A percentile compares a stretch with the other conserved stretches of the same genome.
phyloP scores from a whole-genome alignment of 2,113 vertebrate genomes.

The Pelmatolapia mariae region DNA sequence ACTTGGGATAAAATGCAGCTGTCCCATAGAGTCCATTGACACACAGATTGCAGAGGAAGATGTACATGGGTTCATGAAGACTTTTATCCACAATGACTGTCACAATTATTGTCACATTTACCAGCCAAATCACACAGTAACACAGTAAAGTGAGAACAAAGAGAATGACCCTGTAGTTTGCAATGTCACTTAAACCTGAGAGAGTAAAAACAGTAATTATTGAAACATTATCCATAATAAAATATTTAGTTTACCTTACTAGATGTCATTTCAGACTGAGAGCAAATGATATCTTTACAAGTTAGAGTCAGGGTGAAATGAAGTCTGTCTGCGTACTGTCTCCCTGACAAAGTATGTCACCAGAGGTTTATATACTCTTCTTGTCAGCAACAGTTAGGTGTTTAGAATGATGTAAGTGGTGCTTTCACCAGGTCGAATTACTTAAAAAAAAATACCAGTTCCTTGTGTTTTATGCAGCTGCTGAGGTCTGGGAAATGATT shows the following conservation, averaged over 20 bases:
- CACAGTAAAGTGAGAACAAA: slow-evolving; percentile 25
- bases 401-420: background rate
- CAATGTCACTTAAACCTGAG: background rate
- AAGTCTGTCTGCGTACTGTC: background rate
- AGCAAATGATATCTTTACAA: background rate
- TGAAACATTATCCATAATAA: slow-evolving; percentile 24
- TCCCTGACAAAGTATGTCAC: background rate
- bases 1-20: background rate
- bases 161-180: background rate
- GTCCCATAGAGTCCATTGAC: too few species aligned
- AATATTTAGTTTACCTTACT: background rate
- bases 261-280: background rate
- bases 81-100: too few species aligned
- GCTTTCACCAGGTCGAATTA: too few species aligned
- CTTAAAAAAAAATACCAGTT: too few species aligned
- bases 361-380: background rate
- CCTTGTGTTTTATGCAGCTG: too few species aligned
- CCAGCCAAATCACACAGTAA: slow-evolving; percentile 32
- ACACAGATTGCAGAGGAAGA: too few species aligned
- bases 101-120: slow-evolving; percentile 18
- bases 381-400: slow-evolving; percentile 4
- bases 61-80: too few species aligned
- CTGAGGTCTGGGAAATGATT: too few species aligned
- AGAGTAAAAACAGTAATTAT: slow-evolving; percentile 16
- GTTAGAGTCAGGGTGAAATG: background rate